phyloP scores from a whole-genome alignment of 2,888 invertebrate genomes.

The Caenorhabditis zanzibari region DNA sequence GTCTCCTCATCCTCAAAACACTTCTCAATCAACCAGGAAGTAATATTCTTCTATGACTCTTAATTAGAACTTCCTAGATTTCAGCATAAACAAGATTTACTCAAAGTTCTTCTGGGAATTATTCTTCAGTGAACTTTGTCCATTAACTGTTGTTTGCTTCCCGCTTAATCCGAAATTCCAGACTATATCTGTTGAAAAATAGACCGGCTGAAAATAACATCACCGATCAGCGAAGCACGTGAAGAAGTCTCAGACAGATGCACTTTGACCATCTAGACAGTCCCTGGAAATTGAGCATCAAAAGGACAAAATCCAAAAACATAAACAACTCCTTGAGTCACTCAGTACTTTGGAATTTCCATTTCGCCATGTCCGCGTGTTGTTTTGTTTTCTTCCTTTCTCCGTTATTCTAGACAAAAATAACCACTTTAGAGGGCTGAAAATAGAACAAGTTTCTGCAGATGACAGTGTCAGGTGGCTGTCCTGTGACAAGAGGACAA shows the following conservation, averaged over 20 bases:
- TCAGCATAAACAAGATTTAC: too few relatives aligned
- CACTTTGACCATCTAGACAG: conserved; percentile 48
- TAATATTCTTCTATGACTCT: too few relatives aligned
- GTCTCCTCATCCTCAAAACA: too few relatives aligned
- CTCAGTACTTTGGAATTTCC: conserved; percentile 19
- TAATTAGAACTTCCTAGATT: too few relatives aligned
- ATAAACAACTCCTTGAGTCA: conserved; percentile 19
- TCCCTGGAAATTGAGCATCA: conserved; percentile 16
- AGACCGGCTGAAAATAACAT: background rate
- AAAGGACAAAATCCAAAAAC: conserved; percentile 10
- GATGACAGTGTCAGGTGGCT: conserved; percentile 30
- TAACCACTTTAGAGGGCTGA: conserved; percentile 6
- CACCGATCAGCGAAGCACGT: conserved; percentile 37
- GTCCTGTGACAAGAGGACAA: conserved; percentile 26
- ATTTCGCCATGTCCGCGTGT: background rate
- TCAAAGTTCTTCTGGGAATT: background rate
- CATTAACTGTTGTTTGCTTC: background rate
- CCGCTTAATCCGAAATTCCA: background rate
- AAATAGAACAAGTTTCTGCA: conserved; percentile 37
- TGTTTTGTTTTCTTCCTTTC: background rate
- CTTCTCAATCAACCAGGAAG: too few relatives aligned
- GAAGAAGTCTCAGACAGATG: conserved; percentile 23
- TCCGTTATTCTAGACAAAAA: conserved; percentile 7
- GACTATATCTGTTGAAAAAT: conserved; percentile 11
- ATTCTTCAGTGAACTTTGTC: conserved; percentile 31